Evolutionary conservation across 2,888 invertebrate species (phyloP), one percentile per base, ranked within the genome.

Genomic region (Mesorhabditis belari): DNA sequence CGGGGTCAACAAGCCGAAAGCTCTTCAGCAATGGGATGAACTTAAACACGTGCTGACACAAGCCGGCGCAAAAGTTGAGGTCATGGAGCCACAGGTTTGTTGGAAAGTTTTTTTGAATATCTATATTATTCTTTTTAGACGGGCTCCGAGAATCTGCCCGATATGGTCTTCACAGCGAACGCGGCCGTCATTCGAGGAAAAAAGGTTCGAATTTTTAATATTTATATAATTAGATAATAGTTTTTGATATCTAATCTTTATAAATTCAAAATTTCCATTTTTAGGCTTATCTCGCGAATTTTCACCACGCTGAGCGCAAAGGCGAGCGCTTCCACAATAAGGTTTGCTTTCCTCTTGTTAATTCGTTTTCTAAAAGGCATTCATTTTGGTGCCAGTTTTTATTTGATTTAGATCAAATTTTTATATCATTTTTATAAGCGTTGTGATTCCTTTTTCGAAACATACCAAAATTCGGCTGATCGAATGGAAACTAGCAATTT

Each of bases 101-200:
- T 21, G 23, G 35, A 54, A 60, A 21, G 27, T 29, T 50, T 12
- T 44, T 29, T 5, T 3, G 27, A 5, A 29, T 5, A 21, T 56
- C 9, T 9, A 9, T 12, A 19, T 19, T 6, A 56, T 29, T 28
- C 5, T 27, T 63, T 73, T 66, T 57, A 77, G 76, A n/a, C 44
- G 1, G 76, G 74, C 21, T 76, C 77, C 21, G 71, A 71, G 57
- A 65, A 71, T 54, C 73, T 73, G 28, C 80, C 80, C 4, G 80
- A 80, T 61, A 70, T 80, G 66, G 80, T 80, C 27, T 80, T 80
- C 58, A 66, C 77, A 9, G 80, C 80, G 3, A 80, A 80, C 60
- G 80, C 80, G 5, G 80, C 76, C 19, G 73, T 77, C 19, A 66
- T 80, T 21, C 67, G 72, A n/a, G 74, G 73, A 49, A 75, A 74